phyloP scores from a whole-genome alignment of 1,140 invertebrate genomes.

The Microplitis mediator region DNA sequence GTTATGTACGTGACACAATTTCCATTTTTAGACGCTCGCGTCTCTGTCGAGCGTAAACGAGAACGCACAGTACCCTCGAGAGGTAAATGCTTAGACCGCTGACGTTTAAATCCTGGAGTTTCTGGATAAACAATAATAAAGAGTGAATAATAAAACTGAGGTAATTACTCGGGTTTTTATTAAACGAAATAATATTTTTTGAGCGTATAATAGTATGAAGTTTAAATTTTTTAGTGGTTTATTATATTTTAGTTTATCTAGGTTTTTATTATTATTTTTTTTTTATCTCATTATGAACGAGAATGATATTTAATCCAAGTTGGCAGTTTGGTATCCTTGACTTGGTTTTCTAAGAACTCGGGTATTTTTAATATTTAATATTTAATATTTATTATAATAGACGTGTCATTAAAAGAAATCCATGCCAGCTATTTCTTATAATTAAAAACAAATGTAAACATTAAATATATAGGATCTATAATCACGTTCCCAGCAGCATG shows the following conservation, averaged over 20 bases:
- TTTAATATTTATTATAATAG: not conserved
- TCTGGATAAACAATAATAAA: constrained; percentile 22
- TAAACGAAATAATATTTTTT: not conserved
- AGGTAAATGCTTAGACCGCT: constrained; percentile 2
- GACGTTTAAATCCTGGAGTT: not conserved
- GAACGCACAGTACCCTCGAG: constrained; percentile 29
- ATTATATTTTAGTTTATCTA: not conserved
- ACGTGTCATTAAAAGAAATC: not conserved
- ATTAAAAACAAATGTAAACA: not conserved
- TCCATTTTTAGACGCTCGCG: constrained; percentile 50
- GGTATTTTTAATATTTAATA: not conserved
- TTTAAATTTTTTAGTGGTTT: too few relatives aligned
- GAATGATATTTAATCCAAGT: not conserved
- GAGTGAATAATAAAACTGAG: not conserved
- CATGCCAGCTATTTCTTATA: not conserved
- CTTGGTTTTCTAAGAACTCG: not conserved
- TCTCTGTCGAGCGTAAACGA: constrained; percentile 32
- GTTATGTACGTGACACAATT: constrained; percentile 43
- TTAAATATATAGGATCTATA: constrained; percentile 3
- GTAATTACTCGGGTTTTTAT: not conserved
- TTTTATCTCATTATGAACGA: too few relatives aligned
- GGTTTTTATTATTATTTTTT: not conserved
- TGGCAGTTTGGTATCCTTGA: not conserved
- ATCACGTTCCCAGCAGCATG: not conserved
- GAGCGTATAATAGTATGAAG: too few relatives aligned